phyloP scores from a whole-genome alignment of 2,797 vertebrate species.

The Alcedo atthis region DNA sequence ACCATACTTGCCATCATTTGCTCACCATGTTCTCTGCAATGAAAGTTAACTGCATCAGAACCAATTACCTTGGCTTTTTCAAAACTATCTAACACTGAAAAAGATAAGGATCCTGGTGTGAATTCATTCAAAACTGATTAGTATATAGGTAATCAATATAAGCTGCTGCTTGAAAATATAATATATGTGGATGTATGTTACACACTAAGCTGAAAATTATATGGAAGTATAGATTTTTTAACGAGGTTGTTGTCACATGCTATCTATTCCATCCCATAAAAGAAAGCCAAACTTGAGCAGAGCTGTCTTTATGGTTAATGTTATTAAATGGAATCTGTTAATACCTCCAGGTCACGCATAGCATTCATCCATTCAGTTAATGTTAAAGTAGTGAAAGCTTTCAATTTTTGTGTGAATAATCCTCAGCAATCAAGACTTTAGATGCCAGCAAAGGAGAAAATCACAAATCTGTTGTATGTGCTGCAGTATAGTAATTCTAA shows the following conservation, averaged over 20 bases:
- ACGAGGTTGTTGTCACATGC: rapidly evolving
- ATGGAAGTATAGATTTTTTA: background rate
- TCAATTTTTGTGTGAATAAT: background rate
- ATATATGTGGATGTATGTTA: background rate
- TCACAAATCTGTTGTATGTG: background rate
- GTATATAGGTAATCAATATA: background rate
- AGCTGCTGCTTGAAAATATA: background rate
- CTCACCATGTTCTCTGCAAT: rapidly evolving
- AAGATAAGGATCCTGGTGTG: background rate
- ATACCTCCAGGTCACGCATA: background rate
- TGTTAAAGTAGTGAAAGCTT: background rate
- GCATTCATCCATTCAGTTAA: background rate
- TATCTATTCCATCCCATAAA: background rate
- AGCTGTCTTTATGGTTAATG: background rate
- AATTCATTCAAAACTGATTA: background rate
- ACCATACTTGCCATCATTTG: rapidly evolving
- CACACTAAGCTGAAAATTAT: background rate
- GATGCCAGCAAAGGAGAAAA: slow-evolving; percentile 22
- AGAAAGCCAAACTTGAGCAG: background rate
- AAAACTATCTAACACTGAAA: background rate
- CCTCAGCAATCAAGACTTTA: background rate
- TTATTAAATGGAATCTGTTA: slow-evolving; percentile 6
- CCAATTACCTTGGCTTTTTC: background rate
- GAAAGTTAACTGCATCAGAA: background rate
- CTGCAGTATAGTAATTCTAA: background rate